Evolutionary conservation across 2,888 invertebrate genomes (phyloP).

Genomic region (Mythimna albipuncta): DNA sequence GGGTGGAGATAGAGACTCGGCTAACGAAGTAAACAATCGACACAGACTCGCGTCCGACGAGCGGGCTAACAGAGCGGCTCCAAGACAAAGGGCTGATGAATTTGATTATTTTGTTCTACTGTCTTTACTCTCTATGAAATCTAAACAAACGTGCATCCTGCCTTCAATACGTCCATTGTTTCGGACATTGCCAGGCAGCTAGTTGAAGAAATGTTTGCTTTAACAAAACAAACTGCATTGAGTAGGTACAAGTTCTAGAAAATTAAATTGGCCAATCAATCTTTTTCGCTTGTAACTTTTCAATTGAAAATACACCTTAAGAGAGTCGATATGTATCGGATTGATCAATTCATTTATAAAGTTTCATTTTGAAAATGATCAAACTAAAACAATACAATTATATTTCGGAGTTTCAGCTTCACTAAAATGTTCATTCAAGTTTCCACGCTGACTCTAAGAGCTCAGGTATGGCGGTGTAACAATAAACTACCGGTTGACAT

Average conservation of each 20-base stretch:
- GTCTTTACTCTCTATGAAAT: conserved; percentile 73
- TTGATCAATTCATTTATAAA: neutral
- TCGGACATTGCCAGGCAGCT: neutral
- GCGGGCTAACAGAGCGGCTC: conserved; percentile 75
- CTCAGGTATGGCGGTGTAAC: conserved; percentile 25
- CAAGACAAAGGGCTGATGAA: conserved; percentile 86
- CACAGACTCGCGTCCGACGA: conserved; percentile 82
- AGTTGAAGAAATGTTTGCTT: conserved; percentile 1
- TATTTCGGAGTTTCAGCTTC: neutral
- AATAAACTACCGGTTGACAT: conserved; percentile 57
- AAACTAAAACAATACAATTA: neutral
- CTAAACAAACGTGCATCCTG: conserved; percentile 69
- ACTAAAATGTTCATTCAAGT: conserved; percentile 1
- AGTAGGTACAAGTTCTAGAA: neutral
- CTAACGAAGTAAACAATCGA: conserved; percentile 90
- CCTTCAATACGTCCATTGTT: conserved; percentile 10
- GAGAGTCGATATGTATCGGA: neutral
- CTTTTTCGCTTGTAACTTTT: neutral
- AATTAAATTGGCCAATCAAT: neutral
- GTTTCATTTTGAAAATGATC: neutral
- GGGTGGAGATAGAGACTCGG: conserved; percentile 78
- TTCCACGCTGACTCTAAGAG: conserved; percentile 10
- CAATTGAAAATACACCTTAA: too few species aligned
- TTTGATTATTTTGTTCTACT: conserved; percentile 83
- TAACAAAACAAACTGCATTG: neutral